Conservation (phyloP, 2,888 invertebrate species). For the Dromius quadrimaculatus region DNA sequence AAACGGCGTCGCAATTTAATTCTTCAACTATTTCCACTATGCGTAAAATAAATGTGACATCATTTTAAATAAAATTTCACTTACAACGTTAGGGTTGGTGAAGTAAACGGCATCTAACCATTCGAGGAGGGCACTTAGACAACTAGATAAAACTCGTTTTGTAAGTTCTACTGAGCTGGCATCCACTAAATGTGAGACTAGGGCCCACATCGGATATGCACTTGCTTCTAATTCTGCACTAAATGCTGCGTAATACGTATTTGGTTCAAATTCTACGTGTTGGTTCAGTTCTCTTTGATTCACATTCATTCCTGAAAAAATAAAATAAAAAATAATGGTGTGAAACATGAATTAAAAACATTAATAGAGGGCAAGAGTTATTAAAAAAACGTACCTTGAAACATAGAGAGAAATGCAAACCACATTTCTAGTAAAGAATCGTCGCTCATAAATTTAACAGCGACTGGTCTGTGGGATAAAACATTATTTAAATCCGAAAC, state of each 20-base stretch:
- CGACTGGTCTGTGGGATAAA: conserved; percentile 91
- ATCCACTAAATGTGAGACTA: conserved; percentile 88
- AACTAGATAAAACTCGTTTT: conserved; percentile 80
- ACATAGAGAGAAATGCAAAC: conserved; percentile 93
- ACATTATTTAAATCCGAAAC: conserved; percentile 98
- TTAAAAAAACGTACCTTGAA: conserved; percentile 81
- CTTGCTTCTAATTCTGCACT: conserved; percentile 97
- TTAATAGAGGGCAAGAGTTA: not conserved
- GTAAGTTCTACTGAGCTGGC: conserved; percentile 80
- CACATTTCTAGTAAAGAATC: conserved; percentile 93
- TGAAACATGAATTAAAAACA: not conserved
- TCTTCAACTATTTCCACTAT: not conserved
- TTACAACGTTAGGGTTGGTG: conserved; percentile 76
- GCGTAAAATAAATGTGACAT: too few relatives aligned
- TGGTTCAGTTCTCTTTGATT: conserved; percentile 90
- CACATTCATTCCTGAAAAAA: conserved; percentile 89
- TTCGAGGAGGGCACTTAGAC: conserved; percentile 82
- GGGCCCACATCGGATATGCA: conserved; percentile 98
- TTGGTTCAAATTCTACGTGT: conserved; percentile 97
- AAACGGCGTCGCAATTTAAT: too few relatives aligned
- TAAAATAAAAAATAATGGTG: conserved; percentile 12
- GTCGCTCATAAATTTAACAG: conserved; percentile 89
- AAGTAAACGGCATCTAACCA: conserved; percentile 91
- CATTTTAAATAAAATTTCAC: too few relatives aligned
- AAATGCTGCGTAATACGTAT: conserved; percentile 97